These are phyloP conservation scores for Ectropis grisescens DNA, from an alignment of 1,140 invertebrate genomes.

Conservation along the genomic window DNA sequence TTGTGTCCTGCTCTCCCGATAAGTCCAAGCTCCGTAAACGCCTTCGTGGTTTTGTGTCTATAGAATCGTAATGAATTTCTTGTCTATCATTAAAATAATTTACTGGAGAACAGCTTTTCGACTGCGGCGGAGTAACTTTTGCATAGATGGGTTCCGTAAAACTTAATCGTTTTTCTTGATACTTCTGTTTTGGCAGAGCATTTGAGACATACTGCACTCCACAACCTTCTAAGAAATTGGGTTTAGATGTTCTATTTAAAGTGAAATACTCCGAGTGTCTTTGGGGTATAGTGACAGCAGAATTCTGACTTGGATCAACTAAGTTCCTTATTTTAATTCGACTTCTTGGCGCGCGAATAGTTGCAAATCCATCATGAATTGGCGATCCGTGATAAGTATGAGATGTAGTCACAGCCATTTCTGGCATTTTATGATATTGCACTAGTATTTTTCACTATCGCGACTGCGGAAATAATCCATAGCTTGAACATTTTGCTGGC, in stretches of 20 bases:
- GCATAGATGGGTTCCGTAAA: slow-evolving; percentile 65
- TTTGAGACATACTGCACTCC: slow-evolving; percentile 49
- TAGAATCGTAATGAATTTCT: slow-evolving; percentile 64
- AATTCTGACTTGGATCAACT: slow-evolving; percentile 63
- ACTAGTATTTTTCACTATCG: no score
- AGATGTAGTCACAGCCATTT: slow-evolving; percentile 60
- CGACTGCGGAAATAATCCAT: no score
- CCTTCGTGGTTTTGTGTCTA: slow-evolving; percentile 57
- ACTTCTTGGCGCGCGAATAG: slow-evolving; percentile 76
- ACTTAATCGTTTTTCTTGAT: slow-evolving; percentile 40
- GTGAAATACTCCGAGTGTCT: slow-evolving; percentile 68
- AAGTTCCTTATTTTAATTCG: slow-evolving; percentile 64
- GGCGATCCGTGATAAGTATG: slow-evolving; percentile 70
- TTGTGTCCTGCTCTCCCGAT: slow-evolving; percentile 31
- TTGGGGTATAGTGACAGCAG: slow-evolving; percentile 50
- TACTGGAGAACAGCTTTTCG: slow-evolving; percentile 46
- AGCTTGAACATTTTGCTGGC: no score
- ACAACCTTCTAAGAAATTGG: slow-evolving; percentile 56
- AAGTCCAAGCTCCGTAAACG: slow-evolving; percentile 51
- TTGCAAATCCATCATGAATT: slow-evolving; percentile 86
- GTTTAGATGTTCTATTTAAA: slow-evolving; percentile 53
- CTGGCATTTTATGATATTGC: slow-evolving; percentile 2
- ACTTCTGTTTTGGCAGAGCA: slow-evolving; percentile 24
- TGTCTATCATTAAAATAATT: slow-evolving; percentile 40
- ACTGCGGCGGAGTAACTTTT: slow-evolving; percentile 54